Percentiles rank a stretch among this genome's conserved stretches.
Evolutionary conservation across 2,113 vertebrate genomes (phyloP).

Genomic region (Manacus vitellinus): DNA sequence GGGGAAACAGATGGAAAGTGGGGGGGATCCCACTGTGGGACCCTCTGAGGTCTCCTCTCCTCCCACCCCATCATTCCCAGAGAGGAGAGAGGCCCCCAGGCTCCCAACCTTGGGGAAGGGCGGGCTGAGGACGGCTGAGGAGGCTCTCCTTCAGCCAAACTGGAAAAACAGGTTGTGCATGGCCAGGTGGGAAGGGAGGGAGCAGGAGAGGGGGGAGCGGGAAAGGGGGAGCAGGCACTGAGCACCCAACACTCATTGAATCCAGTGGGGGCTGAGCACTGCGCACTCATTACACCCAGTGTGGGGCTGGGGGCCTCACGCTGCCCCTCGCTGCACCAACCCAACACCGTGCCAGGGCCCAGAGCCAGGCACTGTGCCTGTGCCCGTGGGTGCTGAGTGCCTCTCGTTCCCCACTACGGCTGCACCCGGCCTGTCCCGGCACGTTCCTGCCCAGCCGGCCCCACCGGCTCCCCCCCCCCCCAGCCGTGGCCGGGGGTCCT

Average conservation of each 20-base stretch:
- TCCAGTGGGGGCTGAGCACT: neutral
- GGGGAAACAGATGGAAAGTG: neutral
- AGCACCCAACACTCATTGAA: neutral
- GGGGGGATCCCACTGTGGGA: no score
- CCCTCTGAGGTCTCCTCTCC: neutral
- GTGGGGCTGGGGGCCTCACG: neutral
- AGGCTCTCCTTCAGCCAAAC: neutral
- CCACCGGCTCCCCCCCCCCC: neutral
- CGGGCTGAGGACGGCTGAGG: neutral
- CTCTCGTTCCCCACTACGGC: neutral
- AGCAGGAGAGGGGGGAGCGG: neutral
- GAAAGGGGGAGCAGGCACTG: neutral
- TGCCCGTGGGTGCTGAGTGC: neutral
- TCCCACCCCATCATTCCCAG: neutral
- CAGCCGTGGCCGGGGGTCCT: neutral
- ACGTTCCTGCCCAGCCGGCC: neutral
- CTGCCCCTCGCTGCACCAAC: neutral
- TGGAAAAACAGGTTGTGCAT: slow-evolving; percentile 49
- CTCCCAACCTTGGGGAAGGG: neutral
- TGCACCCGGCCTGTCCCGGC: neutral
- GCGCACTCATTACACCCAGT: accelerated
- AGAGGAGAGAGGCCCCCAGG: neutral
- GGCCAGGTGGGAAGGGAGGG: neutral
- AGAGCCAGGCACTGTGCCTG: neutral
- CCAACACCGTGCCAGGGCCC: neutral